These are phyloP conservation scores for Danaus melanippus DNA, from an alignment of 1,140 invertebrate genomes.

Conservation along the genomic window DNA sequence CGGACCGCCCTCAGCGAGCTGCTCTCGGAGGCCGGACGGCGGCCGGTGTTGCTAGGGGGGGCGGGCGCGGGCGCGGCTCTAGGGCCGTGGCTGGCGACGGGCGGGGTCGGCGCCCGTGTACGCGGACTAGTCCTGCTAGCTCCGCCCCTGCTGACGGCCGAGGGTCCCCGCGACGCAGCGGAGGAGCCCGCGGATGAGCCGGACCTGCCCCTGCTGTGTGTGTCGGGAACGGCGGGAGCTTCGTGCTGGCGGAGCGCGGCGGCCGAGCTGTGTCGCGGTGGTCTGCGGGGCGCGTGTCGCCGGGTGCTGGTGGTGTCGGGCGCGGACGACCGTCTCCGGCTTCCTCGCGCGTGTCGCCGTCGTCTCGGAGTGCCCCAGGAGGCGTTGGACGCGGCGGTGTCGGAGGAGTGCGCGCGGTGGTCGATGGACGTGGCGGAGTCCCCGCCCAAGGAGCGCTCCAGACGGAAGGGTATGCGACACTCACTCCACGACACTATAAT, in stretches of 20 bases:
- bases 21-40: constrained; percentile 22
- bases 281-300: constrained; percentile 12
- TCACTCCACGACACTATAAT: neutral
- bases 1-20: constrained; percentile 25
- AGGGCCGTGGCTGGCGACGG: constrained; percentile 20
- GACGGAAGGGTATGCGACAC: neutral
- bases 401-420: constrained; percentile 46
- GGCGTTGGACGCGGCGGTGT: constrained; percentile 42
- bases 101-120: constrained; percentile 7
- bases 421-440: constrained; percentile 9
- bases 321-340: constrained; percentile 30
- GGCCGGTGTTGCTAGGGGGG: constrained; percentile 27
- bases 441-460: constrained; percentile 9
- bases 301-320: constrained; percentile 30
- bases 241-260: constrained; percentile 35
- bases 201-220: constrained; percentile 61
- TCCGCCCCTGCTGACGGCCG: constrained; percentile 33
- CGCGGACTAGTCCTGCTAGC: constrained; percentile 29
- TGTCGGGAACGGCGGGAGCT: constrained; percentile 68
- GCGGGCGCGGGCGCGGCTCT: constrained; percentile 28
- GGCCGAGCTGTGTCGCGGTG: constrained; percentile 7
- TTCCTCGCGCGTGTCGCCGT: constrained; percentile 25
- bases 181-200: constrained; percentile 30
- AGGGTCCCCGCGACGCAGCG: constrained; percentile 28
- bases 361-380: constrained; percentile 31